A percentile compares a stretch with the other conserved stretches of the same genome.
These are phyloP conservation scores for Tholera decimalis DNA, from an alignment of 2,888 invertebrate genomes.

Conservation along the genomic window DNA sequence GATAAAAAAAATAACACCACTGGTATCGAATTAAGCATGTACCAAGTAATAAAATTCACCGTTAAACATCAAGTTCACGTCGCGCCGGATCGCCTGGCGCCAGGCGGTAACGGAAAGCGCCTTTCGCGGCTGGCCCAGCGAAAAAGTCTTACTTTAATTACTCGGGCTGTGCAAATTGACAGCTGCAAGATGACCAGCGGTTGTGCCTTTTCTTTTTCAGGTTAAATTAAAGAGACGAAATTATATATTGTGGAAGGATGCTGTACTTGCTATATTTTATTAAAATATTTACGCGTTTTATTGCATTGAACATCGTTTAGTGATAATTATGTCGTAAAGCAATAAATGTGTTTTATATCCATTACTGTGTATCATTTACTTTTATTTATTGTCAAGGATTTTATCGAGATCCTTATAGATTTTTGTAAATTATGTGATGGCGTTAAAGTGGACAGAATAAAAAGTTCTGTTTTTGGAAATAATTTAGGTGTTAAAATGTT, in stretches of 20 bases:
- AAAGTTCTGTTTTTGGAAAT: background rate
- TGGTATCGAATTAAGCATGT: slow-evolving; percentile 50
- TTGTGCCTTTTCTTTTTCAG: slow-evolving; percentile 16
- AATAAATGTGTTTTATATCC: slow-evolving; percentile 34
- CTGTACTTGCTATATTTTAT: slow-evolving; percentile 25
- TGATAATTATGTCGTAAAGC: slow-evolving; percentile 29
- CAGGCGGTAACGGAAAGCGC: slow-evolving; percentile 75
- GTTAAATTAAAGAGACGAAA: slow-evolving; percentile 15
- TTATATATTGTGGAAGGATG: slow-evolving; percentile 9
- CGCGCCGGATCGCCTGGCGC: slow-evolving; percentile 67
- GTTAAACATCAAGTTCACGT: slow-evolving; percentile 68
- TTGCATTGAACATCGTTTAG: slow-evolving; percentile 25
- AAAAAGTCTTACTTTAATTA: slow-evolving; percentile 66
- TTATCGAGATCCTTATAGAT: slow-evolving; percentile 4
- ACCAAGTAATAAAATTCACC: slow-evolving; percentile 70
- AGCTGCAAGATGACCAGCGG: slow-evolving; percentile 29
- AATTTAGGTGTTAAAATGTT: no score
- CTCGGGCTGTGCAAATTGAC: slow-evolving; percentile 43
- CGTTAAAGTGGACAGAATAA: background rate
- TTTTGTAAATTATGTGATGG: background rate
- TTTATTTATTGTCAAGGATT: slow-evolving; percentile 37
- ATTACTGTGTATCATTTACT: slow-evolving; percentile 33
- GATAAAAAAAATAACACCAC: no score
- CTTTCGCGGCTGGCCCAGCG: slow-evolving; percentile 64
- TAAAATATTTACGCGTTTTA: slow-evolving; percentile 17